These are phyloP conservation scores for Chrysopilus asiliformis DNA, from an alignment of 2,888 invertebrate species.

Conservation along the genomic window DNA sequence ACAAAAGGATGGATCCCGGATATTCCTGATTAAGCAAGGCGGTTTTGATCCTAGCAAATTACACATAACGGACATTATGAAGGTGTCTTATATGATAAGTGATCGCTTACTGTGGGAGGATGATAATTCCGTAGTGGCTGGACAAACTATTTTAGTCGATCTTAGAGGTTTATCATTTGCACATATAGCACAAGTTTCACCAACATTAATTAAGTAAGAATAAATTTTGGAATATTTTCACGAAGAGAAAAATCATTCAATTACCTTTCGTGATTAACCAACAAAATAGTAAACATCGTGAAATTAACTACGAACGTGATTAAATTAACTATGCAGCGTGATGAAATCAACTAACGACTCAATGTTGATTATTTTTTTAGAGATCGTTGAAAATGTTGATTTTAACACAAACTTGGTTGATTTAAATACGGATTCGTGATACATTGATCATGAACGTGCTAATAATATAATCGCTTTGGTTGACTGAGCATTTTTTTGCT, in stretches of 20 bases:
- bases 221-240: background rate
- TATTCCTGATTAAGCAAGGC: conserved; percentile 35
- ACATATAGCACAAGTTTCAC: conserved; percentile 41
- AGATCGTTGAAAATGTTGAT: background rate
- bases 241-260: conserved; percentile 3
- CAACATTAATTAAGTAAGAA: conserved; percentile 39
- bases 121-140: conserved; percentile 39
- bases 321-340: too few relatives aligned
- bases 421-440: too few relatives aligned
- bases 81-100: conserved; percentile 21
- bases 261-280: too few relatives aligned
- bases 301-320: too few relatives aligned
- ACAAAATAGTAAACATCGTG: too few relatives aligned
- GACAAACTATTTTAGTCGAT: conserved; percentile 39
- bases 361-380: background rate
- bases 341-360: too few relatives aligned
- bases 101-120: conserved; percentile 40
- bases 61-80: conserved; percentile 27
- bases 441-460: too few relatives aligned
- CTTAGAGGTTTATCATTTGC: conserved; percentile 37
- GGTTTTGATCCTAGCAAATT: conserved; percentile 33
- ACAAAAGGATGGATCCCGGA: conserved; percentile 27
- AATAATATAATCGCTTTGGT: too few relatives aligned
- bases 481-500: too few relatives aligned
- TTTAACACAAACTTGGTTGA: background rate